These are phyloP conservation scores for Cherax quadricarinatus DNA, from an alignment of 1,140 invertebrate species.

Conservation along the genomic window DNA sequence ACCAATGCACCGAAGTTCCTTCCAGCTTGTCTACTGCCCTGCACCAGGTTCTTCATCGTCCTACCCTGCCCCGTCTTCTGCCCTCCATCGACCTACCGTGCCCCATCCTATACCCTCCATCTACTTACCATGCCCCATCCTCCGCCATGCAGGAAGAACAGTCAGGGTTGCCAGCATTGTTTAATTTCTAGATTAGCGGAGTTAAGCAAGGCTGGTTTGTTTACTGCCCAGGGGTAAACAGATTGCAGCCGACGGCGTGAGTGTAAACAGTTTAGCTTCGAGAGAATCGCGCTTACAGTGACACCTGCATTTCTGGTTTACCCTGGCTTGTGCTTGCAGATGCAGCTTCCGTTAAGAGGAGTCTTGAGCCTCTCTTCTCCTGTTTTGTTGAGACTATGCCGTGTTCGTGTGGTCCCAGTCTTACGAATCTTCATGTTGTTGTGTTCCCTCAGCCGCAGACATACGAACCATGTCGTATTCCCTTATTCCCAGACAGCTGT, in stretches of 20 bases:
- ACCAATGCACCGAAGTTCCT: too few species aligned
- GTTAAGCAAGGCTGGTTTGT: slow-evolving; percentile 21
- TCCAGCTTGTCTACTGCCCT: too few species aligned
- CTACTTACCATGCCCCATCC: neutral
- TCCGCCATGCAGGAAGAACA: neutral
- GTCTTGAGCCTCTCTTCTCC: neutral
- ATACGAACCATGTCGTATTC: too few species aligned
- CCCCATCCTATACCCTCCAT: too few species aligned
- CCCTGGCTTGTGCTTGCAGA: slow-evolving; percentile 7
- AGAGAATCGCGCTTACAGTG: slow-evolving; percentile 29
- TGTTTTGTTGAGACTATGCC: too few species aligned
- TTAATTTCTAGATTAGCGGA: slow-evolving; percentile 36
- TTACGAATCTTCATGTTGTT: too few species aligned
- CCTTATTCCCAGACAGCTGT: too few species aligned
- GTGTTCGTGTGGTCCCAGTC: too few species aligned
- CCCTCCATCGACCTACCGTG: neutral
- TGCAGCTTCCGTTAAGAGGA: neutral
- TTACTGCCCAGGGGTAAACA: slow-evolving; percentile 41
- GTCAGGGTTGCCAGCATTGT: slow-evolving; percentile 6
- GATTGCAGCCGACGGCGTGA: slow-evolving; percentile 27
- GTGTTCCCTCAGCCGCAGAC: too few species aligned
- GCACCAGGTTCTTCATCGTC: neutral
- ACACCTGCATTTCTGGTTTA: slow-evolving; percentile 1
- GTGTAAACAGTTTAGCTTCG: slow-evolving; percentile 58
- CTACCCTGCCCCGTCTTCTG: neutral